These are phyloP conservation scores for Nasonia giraulti DNA, from an alignment of 1,140 invertebrate genomes.

Conservation along the genomic window DNA sequence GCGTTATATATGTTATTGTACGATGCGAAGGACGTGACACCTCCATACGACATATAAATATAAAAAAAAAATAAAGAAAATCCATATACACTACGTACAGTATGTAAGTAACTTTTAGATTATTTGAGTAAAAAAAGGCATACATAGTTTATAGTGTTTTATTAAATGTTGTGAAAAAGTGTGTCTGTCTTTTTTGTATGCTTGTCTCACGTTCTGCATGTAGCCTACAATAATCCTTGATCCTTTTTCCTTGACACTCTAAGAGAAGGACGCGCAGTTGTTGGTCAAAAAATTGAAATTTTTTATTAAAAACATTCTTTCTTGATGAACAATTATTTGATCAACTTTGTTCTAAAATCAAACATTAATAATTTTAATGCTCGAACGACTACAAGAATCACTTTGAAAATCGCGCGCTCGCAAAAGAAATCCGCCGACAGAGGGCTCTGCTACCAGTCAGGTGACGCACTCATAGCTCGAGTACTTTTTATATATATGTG, in stretches of 20 bases:
- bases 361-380: too few species aligned
- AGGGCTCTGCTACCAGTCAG: too few species aligned
- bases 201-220: constrained; percentile 45
- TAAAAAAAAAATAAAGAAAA: constrained; percentile 38
- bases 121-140: constrained; percentile 71
- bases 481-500: too few species aligned
- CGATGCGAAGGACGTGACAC: constrained; percentile 59
- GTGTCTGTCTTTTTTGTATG: constrained; percentile 58
- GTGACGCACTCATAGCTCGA: too few species aligned
- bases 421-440: too few species aligned
- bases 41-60: constrained; percentile 62
- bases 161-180: constrained; percentile 75
- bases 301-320: too few species aligned
- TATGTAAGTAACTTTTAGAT: constrained; percentile 73
- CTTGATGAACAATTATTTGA: too few species aligned
- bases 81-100: constrained; percentile 62
- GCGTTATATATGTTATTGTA: constrained; percentile 48
- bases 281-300: too few species aligned
- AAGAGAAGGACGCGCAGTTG: too few species aligned
- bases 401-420: too few species aligned
- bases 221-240: neutral
- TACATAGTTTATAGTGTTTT: constrained; percentile 74
- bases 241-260: neutral
- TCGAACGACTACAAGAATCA: too few species aligned
- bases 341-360: too few species aligned